These are phyloP conservation scores for Bellardia bayeri DNA, from an alignment of 2,888 invertebrate species.

Conservation along the genomic window DNA sequence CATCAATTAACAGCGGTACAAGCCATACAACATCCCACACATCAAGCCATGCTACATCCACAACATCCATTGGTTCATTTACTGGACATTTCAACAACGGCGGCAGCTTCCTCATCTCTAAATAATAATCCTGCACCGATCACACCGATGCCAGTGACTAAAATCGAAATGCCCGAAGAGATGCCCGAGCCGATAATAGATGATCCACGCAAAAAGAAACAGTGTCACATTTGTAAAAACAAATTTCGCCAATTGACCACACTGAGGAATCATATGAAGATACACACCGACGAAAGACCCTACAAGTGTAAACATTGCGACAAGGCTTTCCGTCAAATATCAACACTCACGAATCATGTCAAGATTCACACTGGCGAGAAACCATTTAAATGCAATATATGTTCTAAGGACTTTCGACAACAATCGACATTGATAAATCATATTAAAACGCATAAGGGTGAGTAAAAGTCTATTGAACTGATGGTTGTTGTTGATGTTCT, in stretches of 20 bases:
- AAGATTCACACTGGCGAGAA: slow-evolving; percentile 82
- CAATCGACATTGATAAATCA: slow-evolving; percentile 82
- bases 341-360: slow-evolving; percentile 81
- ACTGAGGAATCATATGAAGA: slow-evolving; percentile 82
- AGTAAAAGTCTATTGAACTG: slow-evolving; percentile 74
- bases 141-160: slow-evolving; percentile 78
- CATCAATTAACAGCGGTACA: slow-evolving; percentile 82
- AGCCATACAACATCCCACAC: slow-evolving; percentile 82
- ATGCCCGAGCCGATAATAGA: slow-evolving; percentile 79
- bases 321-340: slow-evolving; percentile 82
- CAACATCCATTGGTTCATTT: slow-evolving; percentile 82
- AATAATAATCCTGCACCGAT: slow-evolving; percentile 80
- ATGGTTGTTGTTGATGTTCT: slow-evolving; percentile 70
- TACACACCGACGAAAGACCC: slow-evolving; percentile 81
- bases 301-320: slow-evolving; percentile 82
- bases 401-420: slow-evolving; percentile 82
- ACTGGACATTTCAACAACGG: slow-evolving; percentile 80
- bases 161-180: slow-evolving; percentile 80
- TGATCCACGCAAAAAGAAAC: slow-evolving; percentile 82
- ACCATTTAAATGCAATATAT: slow-evolving; percentile 82
- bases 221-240: slow-evolving; percentile 82
- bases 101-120: slow-evolving; percentile 75
- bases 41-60: slow-evolving; percentile 82
- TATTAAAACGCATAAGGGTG: slow-evolving; percentile 83
- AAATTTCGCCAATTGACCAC: slow-evolving; percentile 82